Percentiles rank a stretch among this genome's conserved stretches.
phyloP scores from a whole-genome alignment of 2,888 invertebrate species.

The Dasysyrphus tricinctus region DNA sequence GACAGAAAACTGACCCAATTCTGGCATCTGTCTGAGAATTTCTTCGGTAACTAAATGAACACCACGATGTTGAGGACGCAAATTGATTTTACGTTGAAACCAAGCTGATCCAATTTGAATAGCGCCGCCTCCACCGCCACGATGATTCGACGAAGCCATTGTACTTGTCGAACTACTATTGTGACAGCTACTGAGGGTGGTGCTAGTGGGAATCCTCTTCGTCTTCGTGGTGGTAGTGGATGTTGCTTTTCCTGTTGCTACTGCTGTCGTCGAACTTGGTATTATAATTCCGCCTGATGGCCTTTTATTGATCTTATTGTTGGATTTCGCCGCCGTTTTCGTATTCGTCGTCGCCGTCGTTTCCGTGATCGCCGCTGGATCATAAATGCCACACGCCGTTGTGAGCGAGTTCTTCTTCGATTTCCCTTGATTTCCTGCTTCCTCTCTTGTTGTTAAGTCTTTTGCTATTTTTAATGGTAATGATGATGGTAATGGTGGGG shows the following conservation, averaged over 20 bases:
- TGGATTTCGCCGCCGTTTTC: conserved; percentile 72
- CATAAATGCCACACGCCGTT: conserved; percentile 77
- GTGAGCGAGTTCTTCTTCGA: conserved; percentile 76
- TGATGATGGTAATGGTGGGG: conserved; percentile 65
- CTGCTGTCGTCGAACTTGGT: conserved; percentile 75
- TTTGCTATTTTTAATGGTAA: conserved; percentile 61
- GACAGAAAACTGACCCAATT: conserved; percentile 96
- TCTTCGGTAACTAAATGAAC: conserved; percentile 99
- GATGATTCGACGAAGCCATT: conserved; percentile 84
- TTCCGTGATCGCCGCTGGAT: conserved; percentile 76
- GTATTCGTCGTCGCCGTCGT: conserved; percentile 73
- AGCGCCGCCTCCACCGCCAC: conserved; percentile 84
- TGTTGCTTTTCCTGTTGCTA: conserved; percentile 74
- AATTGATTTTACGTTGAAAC: conserved; percentile 98
- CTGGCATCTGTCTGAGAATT: conserved; percentile 96
- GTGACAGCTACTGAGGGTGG: conserved; percentile 82
- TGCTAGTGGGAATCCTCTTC: conserved; percentile 81
- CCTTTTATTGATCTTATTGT: conserved; percentile 62
- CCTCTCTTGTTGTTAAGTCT: conserved; percentile 51
- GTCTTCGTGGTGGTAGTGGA: conserved; percentile 68
- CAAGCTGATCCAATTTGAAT: conserved; percentile 98
- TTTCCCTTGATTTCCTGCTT: conserved; percentile 67
- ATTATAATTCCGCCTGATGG: conserved; percentile 76
- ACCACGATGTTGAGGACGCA: conserved; percentile 97
- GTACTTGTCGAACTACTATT: conserved; percentile 84